Evolutionary conservation across 1,140 invertebrate species (phyloP).

Genomic region (Berghia stephanieae): DNA sequence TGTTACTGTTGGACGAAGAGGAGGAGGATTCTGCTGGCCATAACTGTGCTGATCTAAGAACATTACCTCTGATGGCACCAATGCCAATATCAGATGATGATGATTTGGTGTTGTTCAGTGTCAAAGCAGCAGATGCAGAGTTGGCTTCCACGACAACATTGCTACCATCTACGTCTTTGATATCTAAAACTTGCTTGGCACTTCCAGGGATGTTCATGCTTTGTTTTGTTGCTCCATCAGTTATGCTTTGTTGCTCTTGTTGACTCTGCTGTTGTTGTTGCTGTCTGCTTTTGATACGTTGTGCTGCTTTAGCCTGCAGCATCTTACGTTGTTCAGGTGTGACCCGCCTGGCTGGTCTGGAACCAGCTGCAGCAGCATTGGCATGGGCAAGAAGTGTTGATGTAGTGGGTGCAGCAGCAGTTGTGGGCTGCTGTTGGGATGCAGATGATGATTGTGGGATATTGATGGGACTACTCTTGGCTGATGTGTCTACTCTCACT

Average conservation of each 20-base stretch:
- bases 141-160: no score
- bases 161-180: no score
- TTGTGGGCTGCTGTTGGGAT: constrained; percentile 10
- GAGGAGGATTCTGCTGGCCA: not conserved
- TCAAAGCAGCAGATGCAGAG: no score
- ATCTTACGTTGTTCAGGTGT: constrained; percentile 35
- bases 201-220: no score
- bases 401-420: not conserved
- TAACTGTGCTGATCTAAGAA: no score
- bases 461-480: not conserved
- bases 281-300: constrained; percentile 35
- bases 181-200: no score
- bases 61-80: no score
- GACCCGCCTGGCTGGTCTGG: constrained; percentile 28
- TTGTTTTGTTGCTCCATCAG: no score
- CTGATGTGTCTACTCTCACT: constrained; percentile 37
- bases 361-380: not conserved
- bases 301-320: constrained; percentile 39
- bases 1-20: constrained; percentile 20
- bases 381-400: constrained; percentile 11
- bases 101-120: no score
- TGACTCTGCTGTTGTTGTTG: constrained; percentile 12
- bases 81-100: no score
- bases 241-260: no score
- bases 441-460: not conserved